A percentile compares a stretch with the other conserved stretches of the same genome.
These are phyloP conservation scores for Netelia fuscicornis DNA, from an alignment of 2,888 invertebrate genomes.

Conservation along the genomic window DNA sequence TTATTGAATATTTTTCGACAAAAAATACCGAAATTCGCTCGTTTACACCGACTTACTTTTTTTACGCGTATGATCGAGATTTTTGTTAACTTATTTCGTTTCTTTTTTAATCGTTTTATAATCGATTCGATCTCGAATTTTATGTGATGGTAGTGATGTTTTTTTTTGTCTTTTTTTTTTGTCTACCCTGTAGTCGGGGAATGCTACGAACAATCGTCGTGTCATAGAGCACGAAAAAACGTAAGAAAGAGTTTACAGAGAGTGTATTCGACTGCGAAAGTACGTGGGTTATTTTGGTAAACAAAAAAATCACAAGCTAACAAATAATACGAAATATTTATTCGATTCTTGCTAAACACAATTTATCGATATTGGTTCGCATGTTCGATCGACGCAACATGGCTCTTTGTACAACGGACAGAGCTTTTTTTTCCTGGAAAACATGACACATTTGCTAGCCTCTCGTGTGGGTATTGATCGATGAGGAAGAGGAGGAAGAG, in stretches of 20 bases:
- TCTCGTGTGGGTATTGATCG: conserved; percentile 61
- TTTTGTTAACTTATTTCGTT: too few species aligned
- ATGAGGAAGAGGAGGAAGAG: not conserved
- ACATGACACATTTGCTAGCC: conserved; percentile 52
- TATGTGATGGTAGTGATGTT: not conserved
- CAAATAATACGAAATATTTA: conserved; percentile 15
- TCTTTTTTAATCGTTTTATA: not conserved
- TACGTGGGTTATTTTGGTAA: conserved; percentile 34
- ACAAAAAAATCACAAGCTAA: not conserved
- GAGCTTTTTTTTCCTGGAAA: conserved; percentile 17
- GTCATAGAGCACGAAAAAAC: conserved; percentile 25
- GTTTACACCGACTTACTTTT: conserved; percentile 3
- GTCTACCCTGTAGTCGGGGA: conserved; percentile 27
- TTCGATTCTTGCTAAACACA: conserved; percentile 17
- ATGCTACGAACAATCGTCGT: conserved; percentile 62
- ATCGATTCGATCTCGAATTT: not conserved
- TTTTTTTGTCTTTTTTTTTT: not conserved
- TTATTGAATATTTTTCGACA: conserved; percentile 12
- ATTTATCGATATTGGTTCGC: conserved; percentile 27
- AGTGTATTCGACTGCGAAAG: conserved; percentile 11
- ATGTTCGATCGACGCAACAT: conserved; percentile 41
- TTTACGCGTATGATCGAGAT: not conserved
- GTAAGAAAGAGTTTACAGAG: conserved; percentile 28
- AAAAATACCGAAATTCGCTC: conserved; percentile 11
- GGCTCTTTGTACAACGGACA: conserved; percentile 42